Percentiles rank a stretch among this genome's conserved stretches.
Evolutionary conservation across 2,797 vertebrate genomes (phyloP).

Genomic region (Myotis daubentonii): DNA sequence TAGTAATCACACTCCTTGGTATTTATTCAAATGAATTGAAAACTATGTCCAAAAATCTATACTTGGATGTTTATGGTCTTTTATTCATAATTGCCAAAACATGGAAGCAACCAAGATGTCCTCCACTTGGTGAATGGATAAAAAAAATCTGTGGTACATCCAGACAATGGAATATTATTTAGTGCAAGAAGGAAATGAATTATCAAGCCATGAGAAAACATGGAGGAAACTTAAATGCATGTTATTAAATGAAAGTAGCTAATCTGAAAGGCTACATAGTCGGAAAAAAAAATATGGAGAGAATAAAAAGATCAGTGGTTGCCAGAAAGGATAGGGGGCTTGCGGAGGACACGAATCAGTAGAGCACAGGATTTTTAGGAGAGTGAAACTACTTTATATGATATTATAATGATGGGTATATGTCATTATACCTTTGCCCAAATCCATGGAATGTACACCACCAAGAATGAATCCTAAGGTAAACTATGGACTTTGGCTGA

Average conservation of each 20-base stretch:
- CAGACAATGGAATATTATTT: background rate
- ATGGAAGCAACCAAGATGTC: background rate
- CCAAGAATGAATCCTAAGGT: background rate
- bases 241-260: background rate
- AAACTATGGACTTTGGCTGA: background rate
- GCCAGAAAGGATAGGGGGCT: background rate
- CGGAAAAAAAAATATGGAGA: background rate
- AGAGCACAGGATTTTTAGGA: background rate
- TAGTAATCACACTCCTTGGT: background rate
- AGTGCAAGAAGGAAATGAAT: background rate
- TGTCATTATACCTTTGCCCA: background rate
- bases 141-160: background rate
- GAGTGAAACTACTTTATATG: background rate
- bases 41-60: background rate
- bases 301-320: background rate
- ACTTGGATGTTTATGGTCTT: background rate
- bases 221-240: background rate
- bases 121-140: background rate
- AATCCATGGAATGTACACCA: background rate
- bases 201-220: background rate
- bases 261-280: background rate
- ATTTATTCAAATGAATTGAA: background rate
- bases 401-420: background rate
- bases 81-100: background rate
- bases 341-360: background rate